Percentiles rank a stretch among this genome's conserved stretches.
Conservation (phyloP, 2,888 invertebrate species). For the Ornithoptera alexandrae region DNA sequence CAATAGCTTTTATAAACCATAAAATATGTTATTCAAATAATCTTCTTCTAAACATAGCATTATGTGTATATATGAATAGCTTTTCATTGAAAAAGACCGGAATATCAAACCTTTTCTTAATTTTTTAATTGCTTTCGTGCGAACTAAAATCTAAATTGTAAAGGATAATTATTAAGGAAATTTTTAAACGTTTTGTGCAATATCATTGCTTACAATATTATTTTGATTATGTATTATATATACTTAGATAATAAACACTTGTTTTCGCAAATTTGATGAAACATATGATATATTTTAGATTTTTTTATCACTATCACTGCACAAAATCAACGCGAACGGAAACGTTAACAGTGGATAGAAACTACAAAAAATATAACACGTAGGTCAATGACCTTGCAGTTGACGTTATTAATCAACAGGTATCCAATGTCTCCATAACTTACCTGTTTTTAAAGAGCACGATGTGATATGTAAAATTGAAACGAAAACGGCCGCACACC, state of each 20-base stretch:
- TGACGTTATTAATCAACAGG: neutral
- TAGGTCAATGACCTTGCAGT: neutral
- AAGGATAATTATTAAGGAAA: neutral
- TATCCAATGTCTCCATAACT: neutral
- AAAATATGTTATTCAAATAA: neutral
- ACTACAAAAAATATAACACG: neutral
- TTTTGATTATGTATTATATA: no score
- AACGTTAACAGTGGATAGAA: neutral
- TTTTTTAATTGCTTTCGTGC: neutral
- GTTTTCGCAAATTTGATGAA: no score
- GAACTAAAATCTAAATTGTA: neutral
- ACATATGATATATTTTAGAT: neutral
- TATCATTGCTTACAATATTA: no score
- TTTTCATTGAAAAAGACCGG: no score
- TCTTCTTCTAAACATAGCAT: neutral
- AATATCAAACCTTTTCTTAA: neutral
- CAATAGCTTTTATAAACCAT: neutral
- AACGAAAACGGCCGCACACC: neutral
- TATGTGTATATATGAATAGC: neutral
- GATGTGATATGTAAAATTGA: neutral
- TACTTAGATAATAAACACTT: no score
- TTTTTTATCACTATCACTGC: neutral
- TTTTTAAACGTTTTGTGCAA: no score
- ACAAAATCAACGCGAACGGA: neutral
- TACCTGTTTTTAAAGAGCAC: slow-evolving; percentile 12